Evolutionary conservation across 2,797 vertebrate species (phyloP), one percentile per base, ranked within the genome.

Genomic region (Serranus cabrilla): DNA sequence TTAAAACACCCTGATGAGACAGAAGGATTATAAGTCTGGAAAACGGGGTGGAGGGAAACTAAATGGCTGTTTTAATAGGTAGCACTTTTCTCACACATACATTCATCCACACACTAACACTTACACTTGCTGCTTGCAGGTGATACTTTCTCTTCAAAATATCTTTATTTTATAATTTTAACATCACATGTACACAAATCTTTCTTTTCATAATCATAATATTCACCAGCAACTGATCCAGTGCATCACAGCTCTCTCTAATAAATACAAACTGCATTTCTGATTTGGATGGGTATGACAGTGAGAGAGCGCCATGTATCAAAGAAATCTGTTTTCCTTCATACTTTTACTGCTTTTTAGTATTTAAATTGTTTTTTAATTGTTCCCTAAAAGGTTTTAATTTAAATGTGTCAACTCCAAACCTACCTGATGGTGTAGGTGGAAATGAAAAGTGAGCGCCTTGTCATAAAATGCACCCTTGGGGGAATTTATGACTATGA

Each of bases 11-110:
- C 64, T 62, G 68, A 91, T 80, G 82, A 88, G 82, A 90, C 67
- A 13, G 78, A 75, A 23, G 78, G 85, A 92, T 92, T 91, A 91
- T 56, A 75, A 71, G 86, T 92, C 90, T 93, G 86, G 89, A 92
- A 87, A 85, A 84, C 58, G 21, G 83, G 87, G 88, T 85, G 85
- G 87, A 84, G 87, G 80, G 55, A 34, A 82, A 76, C 76, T 68
- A 59, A 87, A 65, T 54, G 71, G 49, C 49, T 77, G 61, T 89
- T 91, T 65, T 89, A 84, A 87, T 74, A 63, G 73, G 74, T 55
- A 39, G 55, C 83, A 85, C 72, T 92, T 88, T 84, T 49, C 80
- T 72, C 49, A 45, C 54, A 51, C 59, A 47, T 55, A 40, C 40
- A 21, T 14, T 21, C 40, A 47, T n/a, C 16, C 2, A 23, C 45